phyloP scores from a whole-genome alignment of 2,888 invertebrate genomes.

The Cerceris ruficornis region DNA sequence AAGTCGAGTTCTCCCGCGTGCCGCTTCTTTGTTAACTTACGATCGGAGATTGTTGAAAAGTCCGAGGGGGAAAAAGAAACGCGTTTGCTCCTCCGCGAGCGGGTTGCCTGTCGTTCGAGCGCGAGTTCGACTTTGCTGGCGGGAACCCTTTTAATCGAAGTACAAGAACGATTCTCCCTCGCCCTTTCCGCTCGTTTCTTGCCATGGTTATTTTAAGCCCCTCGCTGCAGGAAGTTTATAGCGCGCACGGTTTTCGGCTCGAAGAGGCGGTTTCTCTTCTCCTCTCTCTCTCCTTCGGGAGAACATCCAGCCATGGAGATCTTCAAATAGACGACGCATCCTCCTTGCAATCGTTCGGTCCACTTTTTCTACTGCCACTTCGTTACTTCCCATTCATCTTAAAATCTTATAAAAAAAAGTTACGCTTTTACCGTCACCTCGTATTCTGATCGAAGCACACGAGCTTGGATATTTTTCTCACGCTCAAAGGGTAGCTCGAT shows the following conservation, averaged over 20 bases:
- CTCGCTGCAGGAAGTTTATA: conserved; percentile 72
- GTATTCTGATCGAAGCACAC: too few species aligned
- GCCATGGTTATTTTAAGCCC: conserved; percentile 70
- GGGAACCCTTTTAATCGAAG: conserved; percentile 54
- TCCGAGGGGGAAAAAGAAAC: background rate
- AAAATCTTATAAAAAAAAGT: background rate
- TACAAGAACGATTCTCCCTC: conserved; percentile 46
- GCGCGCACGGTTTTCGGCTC: conserved; percentile 59
- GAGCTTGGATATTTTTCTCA: too few species aligned
- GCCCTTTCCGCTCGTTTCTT: conserved; percentile 54
- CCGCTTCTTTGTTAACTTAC: conserved; percentile 31
- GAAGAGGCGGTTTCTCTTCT: conserved; percentile 45
- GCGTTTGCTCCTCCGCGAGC: background rate
- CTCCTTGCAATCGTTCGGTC: conserved; percentile 33
- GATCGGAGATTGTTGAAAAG: conserved; percentile 1
- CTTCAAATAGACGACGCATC: conserved; percentile 52
- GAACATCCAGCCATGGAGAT: conserved; percentile 33
- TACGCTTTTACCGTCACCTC: too few species aligned
- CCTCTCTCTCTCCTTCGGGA: conserved; percentile 51
- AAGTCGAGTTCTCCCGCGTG: background rate
- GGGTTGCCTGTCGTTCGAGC: background rate
- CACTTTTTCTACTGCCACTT: conserved; percentile 32
- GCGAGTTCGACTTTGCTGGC: conserved; percentile 27
- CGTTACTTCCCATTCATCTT: background rate
- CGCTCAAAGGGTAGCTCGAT: too few species aligned